Evolutionary conservation across 2,113 vertebrate genomes (phyloP).

Genomic region (human (Homo sapiens)): DNA sequence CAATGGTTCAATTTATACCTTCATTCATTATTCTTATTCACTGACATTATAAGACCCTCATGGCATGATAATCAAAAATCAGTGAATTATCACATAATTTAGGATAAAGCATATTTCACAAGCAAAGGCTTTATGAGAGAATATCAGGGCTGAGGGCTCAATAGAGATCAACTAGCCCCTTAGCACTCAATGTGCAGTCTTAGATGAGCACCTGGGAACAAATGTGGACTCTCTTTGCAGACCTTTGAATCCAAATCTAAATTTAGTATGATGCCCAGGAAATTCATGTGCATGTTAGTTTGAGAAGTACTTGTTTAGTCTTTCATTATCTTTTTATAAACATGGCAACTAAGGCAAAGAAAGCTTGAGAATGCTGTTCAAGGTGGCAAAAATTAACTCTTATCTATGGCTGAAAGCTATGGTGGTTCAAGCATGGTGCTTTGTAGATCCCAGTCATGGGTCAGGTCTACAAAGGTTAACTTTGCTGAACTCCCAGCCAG

Average conservation of each 20-base stretch:
- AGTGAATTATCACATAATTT: neutral
- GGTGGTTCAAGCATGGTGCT: neutral
- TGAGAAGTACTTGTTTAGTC: neutral
- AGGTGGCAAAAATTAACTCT: neutral
- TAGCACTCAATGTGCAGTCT: neutral
- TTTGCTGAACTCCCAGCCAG: neutral
- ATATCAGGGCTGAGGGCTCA: neutral
- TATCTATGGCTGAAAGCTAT: neutral
- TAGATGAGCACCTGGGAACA: neutral
- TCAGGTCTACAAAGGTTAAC: neutral
- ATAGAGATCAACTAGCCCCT: neutral
- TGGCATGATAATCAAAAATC: neutral
- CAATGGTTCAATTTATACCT: neutral
- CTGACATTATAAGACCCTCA: neutral
- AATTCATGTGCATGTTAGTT: neutral
- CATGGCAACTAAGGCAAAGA: conserved; percentile 1
- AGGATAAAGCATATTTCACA: neutral
- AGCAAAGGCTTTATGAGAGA: neutral
- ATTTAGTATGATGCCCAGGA: neutral
- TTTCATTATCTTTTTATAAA: neutral
- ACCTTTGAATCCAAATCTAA: neutral
- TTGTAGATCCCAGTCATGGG: neutral
- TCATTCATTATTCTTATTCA: conserved; percentile 20
- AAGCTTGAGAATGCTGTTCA: neutral
- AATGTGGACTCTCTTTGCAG: neutral